A percentile compares a stretch with the other conserved stretches of the same genome.
These are phyloP conservation scores for Cyphomyrus discorhynchus DNA, from an alignment of 2,113 vertebrate genomes.

Conservation along the genomic window DNA sequence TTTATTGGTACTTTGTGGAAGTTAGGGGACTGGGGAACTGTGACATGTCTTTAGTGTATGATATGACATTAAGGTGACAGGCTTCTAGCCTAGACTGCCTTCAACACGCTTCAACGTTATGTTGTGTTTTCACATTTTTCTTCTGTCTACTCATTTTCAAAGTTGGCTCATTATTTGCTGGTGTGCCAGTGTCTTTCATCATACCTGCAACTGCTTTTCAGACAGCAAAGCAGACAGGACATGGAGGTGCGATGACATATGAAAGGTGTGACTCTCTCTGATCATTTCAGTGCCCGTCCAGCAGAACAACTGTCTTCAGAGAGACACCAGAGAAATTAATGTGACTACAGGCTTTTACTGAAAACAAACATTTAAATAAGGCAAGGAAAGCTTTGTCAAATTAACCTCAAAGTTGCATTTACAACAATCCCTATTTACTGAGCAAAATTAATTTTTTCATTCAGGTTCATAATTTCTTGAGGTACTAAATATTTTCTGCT, in stretches of 20 bases:
- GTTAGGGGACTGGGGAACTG: neutral
- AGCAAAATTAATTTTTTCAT: neutral
- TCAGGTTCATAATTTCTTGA: neutral
- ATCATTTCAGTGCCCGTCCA: neutral
- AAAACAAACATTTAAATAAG: neutral
- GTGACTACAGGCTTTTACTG: neutral
- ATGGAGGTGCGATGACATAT: neutral
- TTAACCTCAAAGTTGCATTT: neutral
- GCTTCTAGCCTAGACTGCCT: neutral
- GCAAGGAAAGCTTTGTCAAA: neutral
- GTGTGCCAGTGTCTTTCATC: neutral
- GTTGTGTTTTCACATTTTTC: neutral
- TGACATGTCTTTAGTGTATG: neutral
- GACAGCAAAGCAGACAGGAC: neutral
- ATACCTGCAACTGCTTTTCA: neutral
- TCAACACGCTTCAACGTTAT: neutral
- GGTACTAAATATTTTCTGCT: neutral
- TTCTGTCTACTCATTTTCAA: neutral
- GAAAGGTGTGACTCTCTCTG: neutral
- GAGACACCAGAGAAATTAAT: neutral
- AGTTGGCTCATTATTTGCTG: neutral
- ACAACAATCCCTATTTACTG: neutral
- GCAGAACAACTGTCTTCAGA: neutral
- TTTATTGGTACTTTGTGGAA: neutral
- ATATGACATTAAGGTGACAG: neutral